Percentiles rank a stretch among this genome's conserved stretches.
phyloP scores from a whole-genome alignment of 1,140 invertebrate species.

The Drosophila ohnishii region DNA sequence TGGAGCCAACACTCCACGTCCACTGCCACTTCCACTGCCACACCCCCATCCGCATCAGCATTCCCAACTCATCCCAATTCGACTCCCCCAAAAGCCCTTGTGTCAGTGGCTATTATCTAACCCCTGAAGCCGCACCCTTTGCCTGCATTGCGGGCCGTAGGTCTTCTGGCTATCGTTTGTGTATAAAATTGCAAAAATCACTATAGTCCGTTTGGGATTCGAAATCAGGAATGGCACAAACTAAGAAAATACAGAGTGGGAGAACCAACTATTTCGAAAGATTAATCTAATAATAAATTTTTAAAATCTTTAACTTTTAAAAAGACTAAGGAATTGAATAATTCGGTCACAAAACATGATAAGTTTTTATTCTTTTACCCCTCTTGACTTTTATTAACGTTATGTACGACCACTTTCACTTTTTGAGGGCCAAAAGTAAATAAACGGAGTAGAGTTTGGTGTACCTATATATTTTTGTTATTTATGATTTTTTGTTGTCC shows the following conservation, averaged over 20 bases:
- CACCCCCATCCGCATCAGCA: neutral
- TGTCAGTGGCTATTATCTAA: slow-evolving; percentile 28
- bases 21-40: neutral
- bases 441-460: neutral
- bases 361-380: neutral
- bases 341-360: neutral
- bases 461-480: slow-evolving; percentile 33
- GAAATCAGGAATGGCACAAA: neutral
- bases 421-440: slow-evolving; percentile 14
- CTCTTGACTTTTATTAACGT: neutral
- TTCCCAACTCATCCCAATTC: neutral
- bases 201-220: neutral
- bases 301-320: neutral
- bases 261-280: neutral
- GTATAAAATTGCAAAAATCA: slow-evolving; percentile 1
- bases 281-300: neutral
- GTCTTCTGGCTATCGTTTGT: slow-evolving; percentile 17
- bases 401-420: slow-evolving; percentile 5
- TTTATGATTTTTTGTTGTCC: slow-evolving; percentile 56
- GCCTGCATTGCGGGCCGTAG: neutral
- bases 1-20: slow-evolving; percentile 6
- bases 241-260: neutral
- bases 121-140: slow-evolving; percentile 7
- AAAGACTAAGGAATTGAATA: neutral
- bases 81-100: neutral